Base-by-base conservation (phyloP, 2,113 vertebrate species). In the Dasyprocta punctata region DNA sequence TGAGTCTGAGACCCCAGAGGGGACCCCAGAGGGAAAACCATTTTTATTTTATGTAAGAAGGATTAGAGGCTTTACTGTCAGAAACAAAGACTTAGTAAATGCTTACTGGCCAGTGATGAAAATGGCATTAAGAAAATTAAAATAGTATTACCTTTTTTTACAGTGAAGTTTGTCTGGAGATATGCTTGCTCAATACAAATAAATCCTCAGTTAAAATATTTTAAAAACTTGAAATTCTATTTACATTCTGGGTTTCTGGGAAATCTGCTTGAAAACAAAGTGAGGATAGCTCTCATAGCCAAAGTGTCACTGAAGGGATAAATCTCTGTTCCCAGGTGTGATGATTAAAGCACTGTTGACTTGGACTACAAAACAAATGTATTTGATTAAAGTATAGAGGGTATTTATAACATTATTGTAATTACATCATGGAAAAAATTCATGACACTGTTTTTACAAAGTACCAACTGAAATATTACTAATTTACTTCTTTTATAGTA, bases 391-490 rank as follows among this genome's bases (percentile, higher is more conserved):
- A 49, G 7, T 69, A 63, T 91, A 14, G 85, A 73, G 80, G 73
- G 86, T 95, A 82, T 22, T 22, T 44, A 77, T 36, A 61, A 83
- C 65, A 38, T 92, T 61, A 54, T 85, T 96, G 67, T 92, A 95
- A 88, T 91, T 88, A 81, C 26, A 30, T 75, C 33, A 86, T 26
- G 22, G 58, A 12, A 6, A 58, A 89, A 85, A 82, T 28, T 17
- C 41, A 14, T 89, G n/a, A 44, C 47, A 61, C 24, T 44, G 65
- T 47, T 60, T 96, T 92, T 14, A 11, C 44, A n/a, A 90, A 97
- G 81, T 86, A 78, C 69, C 28, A 67, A 61, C 52, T 4, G 5
- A 63, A 69, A 5, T 63, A 60, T 77, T 94, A 58, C 47, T 89
- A 85, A 87, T 92, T 65, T 60, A 90, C 3, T 41, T 75, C 63